Conservation (phyloP, 2,113 vertebrate genomes). For the Cercocebus atys region DNA sequence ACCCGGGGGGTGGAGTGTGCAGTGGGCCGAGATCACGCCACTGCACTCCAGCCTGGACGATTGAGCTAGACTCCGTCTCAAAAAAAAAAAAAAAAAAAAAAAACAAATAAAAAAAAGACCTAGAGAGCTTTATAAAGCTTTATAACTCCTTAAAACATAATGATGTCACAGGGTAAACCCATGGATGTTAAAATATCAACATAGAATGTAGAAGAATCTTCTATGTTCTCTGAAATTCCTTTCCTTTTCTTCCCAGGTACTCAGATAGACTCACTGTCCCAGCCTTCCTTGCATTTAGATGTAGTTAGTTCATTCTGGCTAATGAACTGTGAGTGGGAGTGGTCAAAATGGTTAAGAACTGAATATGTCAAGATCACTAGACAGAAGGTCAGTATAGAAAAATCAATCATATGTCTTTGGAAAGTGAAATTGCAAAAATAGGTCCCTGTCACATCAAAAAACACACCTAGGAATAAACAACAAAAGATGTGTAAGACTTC, state of each 20-base stretch:
- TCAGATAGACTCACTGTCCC: not conserved
- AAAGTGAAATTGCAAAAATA: not conserved
- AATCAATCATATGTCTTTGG: not conserved
- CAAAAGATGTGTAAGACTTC: not conserved
- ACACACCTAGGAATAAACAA: not conserved
- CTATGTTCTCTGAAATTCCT: not conserved
- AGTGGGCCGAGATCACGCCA: too few species aligned
- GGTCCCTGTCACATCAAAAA: not conserved
- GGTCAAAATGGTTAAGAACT: not conserved
- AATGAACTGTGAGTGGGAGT: not conserved
- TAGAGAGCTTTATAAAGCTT: not conserved
- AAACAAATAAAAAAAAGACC: too few species aligned
- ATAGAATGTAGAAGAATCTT: not conserved
- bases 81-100: too few species aligned
- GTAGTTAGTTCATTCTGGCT: not conserved
- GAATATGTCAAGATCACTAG: not conserved
- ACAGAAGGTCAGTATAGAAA: not conserved
- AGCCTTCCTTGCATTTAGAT: not conserved
- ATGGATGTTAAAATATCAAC: not conserved
- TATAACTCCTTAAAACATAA: not conserved
- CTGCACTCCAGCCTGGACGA: too few species aligned
- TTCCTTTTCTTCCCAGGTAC: not conserved
- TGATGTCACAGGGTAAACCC: not conserved
- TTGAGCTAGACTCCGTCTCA: too few species aligned
- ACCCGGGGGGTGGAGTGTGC: too few species aligned